phyloP scores from a whole-genome alignment of 2,113 vertebrate species.

The Centropus unirufus region DNA sequence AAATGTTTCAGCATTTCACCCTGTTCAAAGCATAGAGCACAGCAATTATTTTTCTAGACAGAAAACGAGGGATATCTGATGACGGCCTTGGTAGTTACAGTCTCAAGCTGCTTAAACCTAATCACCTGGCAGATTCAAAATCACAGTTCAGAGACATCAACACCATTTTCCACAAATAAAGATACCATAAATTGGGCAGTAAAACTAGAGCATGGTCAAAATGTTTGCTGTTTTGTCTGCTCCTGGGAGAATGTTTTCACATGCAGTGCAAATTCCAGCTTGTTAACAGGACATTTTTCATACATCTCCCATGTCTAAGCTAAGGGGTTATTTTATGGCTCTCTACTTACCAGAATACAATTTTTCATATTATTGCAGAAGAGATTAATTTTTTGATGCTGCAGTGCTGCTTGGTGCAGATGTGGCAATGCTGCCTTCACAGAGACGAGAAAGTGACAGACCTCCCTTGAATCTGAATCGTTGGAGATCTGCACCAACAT shows the following conservation, averaged over 20 bases:
- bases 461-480: neutral
- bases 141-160: neutral
- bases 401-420: neutral
- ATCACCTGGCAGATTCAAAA: neutral
- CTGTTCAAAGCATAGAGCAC: neutral
- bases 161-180: neutral
- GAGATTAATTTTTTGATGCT: neutral
- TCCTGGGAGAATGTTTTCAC: neutral
- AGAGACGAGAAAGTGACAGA: neutral
- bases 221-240: neutral
- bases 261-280: neutral
- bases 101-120: neutral
- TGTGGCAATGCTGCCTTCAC: neutral
- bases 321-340: neutral
- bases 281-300: neutral
- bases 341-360: neutral
- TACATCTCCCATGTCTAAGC: neutral
- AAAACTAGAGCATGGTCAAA: neutral
- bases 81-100: neutral
- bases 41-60: neutral
- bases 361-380: neutral
- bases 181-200: neutral
- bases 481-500: neutral
- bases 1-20: neutral
- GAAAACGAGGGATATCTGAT: neutral